phyloP scores from a whole-genome alignment of 2,797 vertebrate species.

The Etheostoma perlongum region DNA sequence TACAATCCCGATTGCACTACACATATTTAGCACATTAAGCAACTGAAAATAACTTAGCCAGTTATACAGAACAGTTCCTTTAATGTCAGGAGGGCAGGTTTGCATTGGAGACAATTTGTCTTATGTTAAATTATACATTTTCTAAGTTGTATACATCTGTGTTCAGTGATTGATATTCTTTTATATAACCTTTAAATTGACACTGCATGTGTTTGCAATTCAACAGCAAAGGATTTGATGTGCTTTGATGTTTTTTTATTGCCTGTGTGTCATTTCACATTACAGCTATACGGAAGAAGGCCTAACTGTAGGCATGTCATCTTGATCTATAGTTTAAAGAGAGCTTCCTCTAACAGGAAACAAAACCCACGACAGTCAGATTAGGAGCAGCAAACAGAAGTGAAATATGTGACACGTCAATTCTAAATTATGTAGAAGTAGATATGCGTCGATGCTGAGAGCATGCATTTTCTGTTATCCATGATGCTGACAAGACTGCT shows the following conservation, averaged over 20 bases:
- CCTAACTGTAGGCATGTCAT: background rate
- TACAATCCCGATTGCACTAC: background rate
- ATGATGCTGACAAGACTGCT: conserved; percentile 41
- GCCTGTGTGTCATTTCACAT: background rate
- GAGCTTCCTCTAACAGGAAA: conserved; percentile 51
- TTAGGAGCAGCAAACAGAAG: background rate
- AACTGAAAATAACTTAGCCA: background rate
- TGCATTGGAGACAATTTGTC: background rate
- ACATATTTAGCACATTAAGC: background rate
- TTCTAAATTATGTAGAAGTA: conserved; percentile 4
- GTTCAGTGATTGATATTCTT: background rate
- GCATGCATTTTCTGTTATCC: conserved; percentile 29
- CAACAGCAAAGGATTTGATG: background rate
- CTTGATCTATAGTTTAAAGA: background rate
- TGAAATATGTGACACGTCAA: background rate
- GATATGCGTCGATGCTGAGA: background rate
- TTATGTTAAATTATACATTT: background rate
- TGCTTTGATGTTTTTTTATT: background rate
- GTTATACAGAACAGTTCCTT: background rate
- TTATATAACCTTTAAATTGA: background rate
- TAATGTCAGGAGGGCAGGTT: background rate
- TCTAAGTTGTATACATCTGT: background rate
- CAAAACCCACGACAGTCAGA: background rate
- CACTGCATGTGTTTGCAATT: background rate
- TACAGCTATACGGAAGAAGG: background rate